These are phyloP conservation scores for Hyperoplus immaculatus DNA, from an alignment of 2,797 vertebrate species.

Conservation along the genomic window DNA sequence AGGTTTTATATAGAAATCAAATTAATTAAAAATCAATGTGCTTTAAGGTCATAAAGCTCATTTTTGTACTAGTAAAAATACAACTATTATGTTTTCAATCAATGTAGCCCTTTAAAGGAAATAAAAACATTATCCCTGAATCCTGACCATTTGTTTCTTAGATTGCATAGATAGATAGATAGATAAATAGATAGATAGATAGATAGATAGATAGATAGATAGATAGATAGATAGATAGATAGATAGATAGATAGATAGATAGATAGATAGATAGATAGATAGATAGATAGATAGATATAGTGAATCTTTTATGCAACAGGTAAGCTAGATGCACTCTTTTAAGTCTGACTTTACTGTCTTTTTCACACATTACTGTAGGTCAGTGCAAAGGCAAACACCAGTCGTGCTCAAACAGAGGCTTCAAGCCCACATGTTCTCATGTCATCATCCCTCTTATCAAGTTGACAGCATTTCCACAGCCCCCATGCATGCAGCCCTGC, in stretches of 20 bases:
- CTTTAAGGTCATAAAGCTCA: no score
- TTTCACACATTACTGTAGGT: not conserved
- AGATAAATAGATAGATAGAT: constrained; percentile 22
- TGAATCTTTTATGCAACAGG: constrained; percentile 27
- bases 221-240: constrained; percentile 6
- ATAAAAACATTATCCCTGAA: not conserved
- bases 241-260: constrained; percentile 5
- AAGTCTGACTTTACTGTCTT: not conserved
- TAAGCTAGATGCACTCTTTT: not conserved
- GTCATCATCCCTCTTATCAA: constrained; percentile 40
- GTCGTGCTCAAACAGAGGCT: not conserved
- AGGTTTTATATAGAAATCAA: not conserved
- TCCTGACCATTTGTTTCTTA: not conserved
- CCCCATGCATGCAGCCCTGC: constrained; percentile 20
- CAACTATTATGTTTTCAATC: no score
- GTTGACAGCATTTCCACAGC: constrained; percentile 54
- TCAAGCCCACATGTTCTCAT: constrained; percentile 27
- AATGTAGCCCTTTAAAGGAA: no score
- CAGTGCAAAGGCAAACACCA: not conserved
- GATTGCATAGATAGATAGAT: constrained; percentile 14
- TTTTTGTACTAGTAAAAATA: no score
- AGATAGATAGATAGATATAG: constrained; percentile 4
- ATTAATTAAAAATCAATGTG: no score
- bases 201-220: constrained; percentile 35
- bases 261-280: not conserved